Evolutionary conservation across 2,888 invertebrate genomes (phyloP).

Genomic region (Acronicta leporina): DNA sequence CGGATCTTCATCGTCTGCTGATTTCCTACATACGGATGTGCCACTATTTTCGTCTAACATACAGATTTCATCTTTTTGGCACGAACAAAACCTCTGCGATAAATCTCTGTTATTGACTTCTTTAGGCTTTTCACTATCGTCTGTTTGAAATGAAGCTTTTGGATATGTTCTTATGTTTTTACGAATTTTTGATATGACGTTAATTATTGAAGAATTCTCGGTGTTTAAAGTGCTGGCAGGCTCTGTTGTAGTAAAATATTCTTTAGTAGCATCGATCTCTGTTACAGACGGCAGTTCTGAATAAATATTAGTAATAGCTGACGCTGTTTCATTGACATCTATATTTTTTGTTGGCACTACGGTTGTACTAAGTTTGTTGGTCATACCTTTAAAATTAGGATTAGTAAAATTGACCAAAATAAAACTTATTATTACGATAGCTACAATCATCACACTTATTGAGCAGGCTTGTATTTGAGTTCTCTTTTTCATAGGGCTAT

Average conservation of each 20-base stretch:
- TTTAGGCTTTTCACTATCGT: slow-evolving; percentile 69
- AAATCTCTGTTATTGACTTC: slow-evolving; percentile 79
- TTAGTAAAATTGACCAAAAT: slow-evolving; percentile 86
- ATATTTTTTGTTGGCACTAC: slow-evolving; percentile 82
- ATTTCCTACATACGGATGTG: slow-evolving; percentile 87
- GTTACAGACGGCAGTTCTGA: slow-evolving; percentile 60
- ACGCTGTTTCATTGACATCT: slow-evolving; percentile 73
- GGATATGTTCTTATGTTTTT: slow-evolving; percentile 84
- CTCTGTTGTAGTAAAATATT: slow-evolving; percentile 64
- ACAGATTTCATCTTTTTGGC: slow-evolving; percentile 90
- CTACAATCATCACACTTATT: slow-evolving; percentile 87
- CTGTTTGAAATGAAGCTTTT: slow-evolving; percentile 67
- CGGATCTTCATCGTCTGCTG: slow-evolving; percentile 88
- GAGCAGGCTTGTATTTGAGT: slow-evolving; percentile 87
- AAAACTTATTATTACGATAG: slow-evolving; percentile 86
- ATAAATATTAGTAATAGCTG: slow-evolving; percentile 70
- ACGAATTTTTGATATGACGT: slow-evolving; percentile 78
- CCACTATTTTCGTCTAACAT: slow-evolving; percentile 90
- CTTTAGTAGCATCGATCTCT: slow-evolving; percentile 53
- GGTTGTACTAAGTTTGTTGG: slow-evolving; percentile 78
- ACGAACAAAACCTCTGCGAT: slow-evolving; percentile 84
- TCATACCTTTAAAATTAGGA: slow-evolving; percentile 77
- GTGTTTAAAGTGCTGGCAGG: slow-evolving; percentile 56
- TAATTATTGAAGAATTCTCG: slow-evolving; percentile 67
- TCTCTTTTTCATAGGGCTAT: slow-evolving; percentile 82